A percentile compares a stretch with the other conserved stretches of the same genome.
Evolutionary conservation across 1,140 invertebrate species (phyloP).

Genomic region (Brachystomella parvula): DNA sequence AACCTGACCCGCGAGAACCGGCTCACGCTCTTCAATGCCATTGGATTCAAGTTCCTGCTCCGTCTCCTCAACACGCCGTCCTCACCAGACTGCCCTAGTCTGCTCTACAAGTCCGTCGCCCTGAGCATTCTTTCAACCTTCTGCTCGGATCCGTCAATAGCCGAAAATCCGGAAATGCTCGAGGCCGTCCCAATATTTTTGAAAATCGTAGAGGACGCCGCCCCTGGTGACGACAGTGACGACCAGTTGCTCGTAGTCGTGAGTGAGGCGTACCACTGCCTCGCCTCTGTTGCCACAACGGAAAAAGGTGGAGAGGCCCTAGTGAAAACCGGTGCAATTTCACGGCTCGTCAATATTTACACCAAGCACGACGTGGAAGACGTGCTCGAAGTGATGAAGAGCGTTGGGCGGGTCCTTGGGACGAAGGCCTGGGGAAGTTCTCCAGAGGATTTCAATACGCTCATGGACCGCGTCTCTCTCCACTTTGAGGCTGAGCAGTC

Average conservation of each 20-base stretch:
- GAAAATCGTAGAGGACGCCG: conserved; percentile 59
- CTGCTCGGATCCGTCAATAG: conserved; percentile 66
- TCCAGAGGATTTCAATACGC: conserved; percentile 63
- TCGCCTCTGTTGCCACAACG: conserved; percentile 65
- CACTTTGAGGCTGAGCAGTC: conserved; percentile 80
- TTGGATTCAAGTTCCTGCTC: conserved; percentile 73
- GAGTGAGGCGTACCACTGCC: conserved; percentile 74
- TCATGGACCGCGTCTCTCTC: conserved; percentile 72
- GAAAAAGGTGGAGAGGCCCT: conserved; percentile 65
- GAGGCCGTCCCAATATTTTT: conserved; percentile 68
- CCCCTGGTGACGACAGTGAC: conserved; percentile 63
- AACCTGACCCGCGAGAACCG: conserved; percentile 63
- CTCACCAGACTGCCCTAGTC: conserved; percentile 70
- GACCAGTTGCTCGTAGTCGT: conserved; percentile 80
- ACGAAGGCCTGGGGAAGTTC: conserved; percentile 55
- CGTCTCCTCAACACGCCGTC: conserved; percentile 64
- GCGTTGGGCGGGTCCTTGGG: conserved; percentile 51
- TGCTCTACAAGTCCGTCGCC: conserved; percentile 81
- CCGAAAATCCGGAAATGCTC: conserved; percentile 70
- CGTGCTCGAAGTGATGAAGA: conserved; percentile 64
- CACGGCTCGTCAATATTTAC: conserved; percentile 74
- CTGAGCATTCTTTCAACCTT: conserved; percentile 74
- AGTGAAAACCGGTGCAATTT: conserved; percentile 63
- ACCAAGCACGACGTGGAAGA: conserved; percentile 75
- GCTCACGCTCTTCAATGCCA: conserved; percentile 74